Evolutionary conservation across 1,140 invertebrate species (phyloP).

Genomic region (Bombus consobrinus): DNA sequence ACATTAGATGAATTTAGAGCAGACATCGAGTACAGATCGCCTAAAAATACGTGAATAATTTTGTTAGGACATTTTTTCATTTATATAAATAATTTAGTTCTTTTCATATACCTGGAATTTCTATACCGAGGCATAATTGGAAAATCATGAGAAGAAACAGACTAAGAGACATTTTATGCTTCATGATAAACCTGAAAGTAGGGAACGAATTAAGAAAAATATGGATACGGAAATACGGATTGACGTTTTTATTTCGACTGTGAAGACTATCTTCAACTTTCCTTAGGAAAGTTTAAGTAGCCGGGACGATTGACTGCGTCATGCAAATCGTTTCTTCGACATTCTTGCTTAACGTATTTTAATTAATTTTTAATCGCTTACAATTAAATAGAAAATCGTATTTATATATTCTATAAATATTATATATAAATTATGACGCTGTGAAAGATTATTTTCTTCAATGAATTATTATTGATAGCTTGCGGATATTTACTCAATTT

Average conservation of each 20-base stretch:
- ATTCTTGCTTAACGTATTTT: background rate
- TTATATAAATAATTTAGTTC: background rate
- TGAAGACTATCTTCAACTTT: constrained; percentile 13
- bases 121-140: background rate
- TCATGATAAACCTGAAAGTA: constrained; percentile 41
- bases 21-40: background rate
- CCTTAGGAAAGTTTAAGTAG: constrained; percentile 22
- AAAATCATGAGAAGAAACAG: background rate
- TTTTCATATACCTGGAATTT: constrained; percentile 9
- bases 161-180: background rate
- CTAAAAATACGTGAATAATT: background rate
- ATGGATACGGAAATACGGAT: background rate
- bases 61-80: background rate
- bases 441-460: background rate
- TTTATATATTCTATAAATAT: background rate
- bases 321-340: background rate
- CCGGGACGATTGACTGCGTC: background rate
- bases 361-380: background rate
- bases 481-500: background rate
- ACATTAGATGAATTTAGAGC: background rate
- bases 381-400: background rate
- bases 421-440: background rate
- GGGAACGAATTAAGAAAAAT: background rate
- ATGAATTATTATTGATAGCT: background rate
- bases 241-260: background rate